Evolutionary conservation across 2,888 invertebrate species (phyloP).

Genomic region (Mechanitis messenoides): DNA sequence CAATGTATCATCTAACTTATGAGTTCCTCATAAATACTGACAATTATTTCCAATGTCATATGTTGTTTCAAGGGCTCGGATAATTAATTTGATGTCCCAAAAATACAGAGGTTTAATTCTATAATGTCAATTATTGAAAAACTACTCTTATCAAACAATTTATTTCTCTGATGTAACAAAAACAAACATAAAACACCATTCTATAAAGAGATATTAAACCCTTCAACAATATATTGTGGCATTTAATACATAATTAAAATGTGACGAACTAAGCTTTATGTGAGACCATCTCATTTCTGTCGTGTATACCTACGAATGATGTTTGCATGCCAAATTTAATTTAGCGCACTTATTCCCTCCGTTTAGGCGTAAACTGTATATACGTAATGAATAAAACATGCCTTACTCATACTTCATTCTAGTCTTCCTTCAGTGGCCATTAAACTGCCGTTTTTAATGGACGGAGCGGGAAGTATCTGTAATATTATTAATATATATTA

Average conservation of each 20-base stretch:
- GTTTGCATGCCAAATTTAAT: slow-evolving; percentile 71
- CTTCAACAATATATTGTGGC: slow-evolving; percentile 3
- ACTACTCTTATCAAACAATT: neutral
- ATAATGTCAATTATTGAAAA: neutral
- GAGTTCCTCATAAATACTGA: too few species aligned
- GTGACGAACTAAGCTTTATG: slow-evolving; percentile 16
- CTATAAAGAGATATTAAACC: neutral
- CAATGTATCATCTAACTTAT: too few species aligned
- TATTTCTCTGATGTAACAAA: neutral
- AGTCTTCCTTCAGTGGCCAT: slow-evolving; percentile 45
- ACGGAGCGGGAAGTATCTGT: neutral
- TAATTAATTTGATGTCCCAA: too few species aligned
- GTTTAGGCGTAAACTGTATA: slow-evolving; percentile 61
- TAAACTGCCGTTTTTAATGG: slow-evolving; percentile 25
- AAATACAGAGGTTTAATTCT: neutral
- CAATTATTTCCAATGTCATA: too few species aligned
- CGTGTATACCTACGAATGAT: slow-evolving; percentile 39
- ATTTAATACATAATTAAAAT: slow-evolving; percentile 30
- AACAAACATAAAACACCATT: neutral
- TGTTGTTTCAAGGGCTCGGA: too few species aligned
- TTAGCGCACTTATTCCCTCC: slow-evolving; percentile 58
- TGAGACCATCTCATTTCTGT: slow-evolving; percentile 27
- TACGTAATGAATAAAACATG: slow-evolving; percentile 70
- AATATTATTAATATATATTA: neutral
- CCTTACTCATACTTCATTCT: slow-evolving; percentile 60